Percentiles rank a stretch among this genome's conserved stretches.
phyloP scores from a whole-genome alignment of 2,797 vertebrate genomes.

The Buceros bicornis region DNA sequence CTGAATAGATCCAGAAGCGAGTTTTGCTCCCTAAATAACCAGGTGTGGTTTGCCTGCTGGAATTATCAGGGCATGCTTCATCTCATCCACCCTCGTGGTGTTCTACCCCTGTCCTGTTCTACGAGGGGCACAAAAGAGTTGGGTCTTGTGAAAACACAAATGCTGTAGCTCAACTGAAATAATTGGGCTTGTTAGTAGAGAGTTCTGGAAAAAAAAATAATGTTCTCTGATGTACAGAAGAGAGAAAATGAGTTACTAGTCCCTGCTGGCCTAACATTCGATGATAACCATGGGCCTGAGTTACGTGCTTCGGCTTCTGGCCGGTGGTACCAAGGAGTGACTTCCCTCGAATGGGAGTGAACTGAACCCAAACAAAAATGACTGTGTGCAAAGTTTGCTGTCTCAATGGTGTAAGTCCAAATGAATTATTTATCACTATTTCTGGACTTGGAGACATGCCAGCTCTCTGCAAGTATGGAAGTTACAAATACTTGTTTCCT shows the following conservation, averaged over 20 bases:
- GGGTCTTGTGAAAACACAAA: not conserved
- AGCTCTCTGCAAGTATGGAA: not conserved
- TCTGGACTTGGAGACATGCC: not conserved
- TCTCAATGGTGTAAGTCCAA: not conserved
- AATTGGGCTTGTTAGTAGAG: not conserved
- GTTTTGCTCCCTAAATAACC: not conserved
- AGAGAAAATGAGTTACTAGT: not conserved
- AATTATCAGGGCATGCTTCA: not conserved
- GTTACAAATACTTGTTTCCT: not conserved
- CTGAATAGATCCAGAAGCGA: not conserved
- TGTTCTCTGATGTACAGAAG: not conserved
- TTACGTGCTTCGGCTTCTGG: not conserved
- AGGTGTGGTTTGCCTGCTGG: not conserved
- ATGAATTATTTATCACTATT: not conserved
- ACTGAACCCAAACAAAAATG: not conserved
- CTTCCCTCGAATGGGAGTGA: not conserved
- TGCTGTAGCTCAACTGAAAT: not conserved
- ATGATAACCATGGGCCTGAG: not conserved
- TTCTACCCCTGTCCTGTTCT: not conserved
- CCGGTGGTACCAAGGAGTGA: not conserved
- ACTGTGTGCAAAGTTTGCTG: not conserved
- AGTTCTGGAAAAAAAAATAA: slow-evolving; percentile 29
- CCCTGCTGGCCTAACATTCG: not conserved
- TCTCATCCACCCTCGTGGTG: fast-evolving
- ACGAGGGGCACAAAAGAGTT: not conserved